Percentiles rank a stretch among this genome's conserved stretches.
phyloP scores from a whole-genome alignment of 2,113 vertebrate species.

The Thalassarche chlororhynchos region DNA sequence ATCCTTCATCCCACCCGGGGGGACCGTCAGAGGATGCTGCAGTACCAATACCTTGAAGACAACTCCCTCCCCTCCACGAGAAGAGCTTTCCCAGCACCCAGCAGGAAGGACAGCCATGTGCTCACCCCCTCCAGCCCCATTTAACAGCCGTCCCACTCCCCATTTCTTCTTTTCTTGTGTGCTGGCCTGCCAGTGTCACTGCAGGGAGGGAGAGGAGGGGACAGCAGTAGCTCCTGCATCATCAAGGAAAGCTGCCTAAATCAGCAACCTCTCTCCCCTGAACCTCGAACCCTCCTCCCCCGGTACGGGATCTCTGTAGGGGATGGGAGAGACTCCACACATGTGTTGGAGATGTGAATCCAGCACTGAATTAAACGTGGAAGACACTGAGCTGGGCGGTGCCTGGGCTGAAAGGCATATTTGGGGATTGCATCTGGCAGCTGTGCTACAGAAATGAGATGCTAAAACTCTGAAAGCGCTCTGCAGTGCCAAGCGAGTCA shows the following conservation, averaged over 20 bases:
- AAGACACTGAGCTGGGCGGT: neutral
- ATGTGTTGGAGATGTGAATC: neutral
- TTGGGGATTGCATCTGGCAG: neutral
- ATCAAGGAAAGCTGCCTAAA: neutral
- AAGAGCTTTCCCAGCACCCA: neutral
- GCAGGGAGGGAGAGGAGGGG: neutral
- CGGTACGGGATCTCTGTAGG: rapidly evolving
- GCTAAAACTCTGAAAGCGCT: neutral
- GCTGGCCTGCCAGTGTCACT: neutral
- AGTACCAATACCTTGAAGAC: neutral
- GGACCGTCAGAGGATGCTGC: neutral
- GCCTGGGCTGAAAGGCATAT: neutral
- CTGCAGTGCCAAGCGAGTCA: neutral
- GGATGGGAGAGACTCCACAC: neutral
- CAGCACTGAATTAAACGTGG: neutral
- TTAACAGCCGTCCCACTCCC: neutral
- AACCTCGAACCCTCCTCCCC: neutral
- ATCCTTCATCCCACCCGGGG: neutral
- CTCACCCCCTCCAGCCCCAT: neutral
- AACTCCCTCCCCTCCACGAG: rapidly evolving
- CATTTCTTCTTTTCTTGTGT: too few species aligned
- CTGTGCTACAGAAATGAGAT: neutral
- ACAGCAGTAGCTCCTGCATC: neutral
- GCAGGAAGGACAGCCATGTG: neutral
- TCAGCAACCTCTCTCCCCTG: neutral